Evolutionary conservation across 2,888 invertebrate genomes (phyloP), one percentile per base, ranked within the genome.

Genomic region (Calameuta pallipes): DNA sequence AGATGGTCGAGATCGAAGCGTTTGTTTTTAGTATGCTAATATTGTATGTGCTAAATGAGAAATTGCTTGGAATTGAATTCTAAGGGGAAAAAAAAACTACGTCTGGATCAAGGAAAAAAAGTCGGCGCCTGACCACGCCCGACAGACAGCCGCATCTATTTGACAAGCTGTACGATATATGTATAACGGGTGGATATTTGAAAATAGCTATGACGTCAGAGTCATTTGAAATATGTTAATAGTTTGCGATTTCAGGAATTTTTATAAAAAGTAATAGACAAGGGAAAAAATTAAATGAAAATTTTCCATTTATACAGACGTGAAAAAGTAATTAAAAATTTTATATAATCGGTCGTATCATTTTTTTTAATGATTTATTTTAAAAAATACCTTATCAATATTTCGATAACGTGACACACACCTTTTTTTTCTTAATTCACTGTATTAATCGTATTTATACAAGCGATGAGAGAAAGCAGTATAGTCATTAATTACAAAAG

Each of bases 151-250:
- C 15, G n/a, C 56, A 36, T 56, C n/a, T 31, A 34, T 73, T 41
- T 73, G 56, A 69, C 34, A 77, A 77, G 15, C 31, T 73, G n/a
- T 68, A 73, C 36, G 37, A 56, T 56, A 2, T 23, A 56, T 56
- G 56, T 56, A 23, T 23, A 56, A 56, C 56, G 56, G 15, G 23
- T 56, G 56, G 56, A 56, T 56, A 56, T 56, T 56, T 56, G 23
- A 56, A 56, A 56, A 56, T 56, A 56, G 56, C 56, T 56, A 23
- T 23, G 56, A 56, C 56, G 56, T 56, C 56, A 56, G 56, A 56
- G 23, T 56, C 4, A 56, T 56, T 56, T 56, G 56, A 56, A 56
- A 23, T 56, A 56, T 23, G 56, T 56, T 56, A 56, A 23, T 56
- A 9, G 56, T 56, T 23, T 56, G 23, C 56, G 23, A 56, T 56